Evolutionary conservation across 2,888 invertebrate species (phyloP), one percentile per base, ranked within the genome.

Genomic region (Drosophila cyrtoloma): DNA sequence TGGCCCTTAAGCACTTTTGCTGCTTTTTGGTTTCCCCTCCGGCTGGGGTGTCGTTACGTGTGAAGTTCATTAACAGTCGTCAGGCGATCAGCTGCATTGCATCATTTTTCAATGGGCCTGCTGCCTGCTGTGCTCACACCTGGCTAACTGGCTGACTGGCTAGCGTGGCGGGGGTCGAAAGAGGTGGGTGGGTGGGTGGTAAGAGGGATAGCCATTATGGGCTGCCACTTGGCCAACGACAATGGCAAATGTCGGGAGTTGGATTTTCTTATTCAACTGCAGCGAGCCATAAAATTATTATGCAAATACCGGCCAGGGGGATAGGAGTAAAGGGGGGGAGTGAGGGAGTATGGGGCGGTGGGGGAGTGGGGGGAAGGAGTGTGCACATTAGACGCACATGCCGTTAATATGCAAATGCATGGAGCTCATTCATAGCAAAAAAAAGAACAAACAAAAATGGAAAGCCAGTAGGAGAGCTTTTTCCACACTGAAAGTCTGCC

Each of bases 331-430:
- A 52, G 52, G 53, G 12, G 19, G 5, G 3, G 19, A n/a, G 39
- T 6, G 28, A 1, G n/a, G 16, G 28, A 1, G 30, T 26, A 22
- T 6, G 12, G 0, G 1, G 30, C 5, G 28, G n/a, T 12, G 33
- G 3, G 16, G 12, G 39, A 52, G 1, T 35, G 16, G 42, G 35
- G 30, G 51, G 33, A 22, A 52, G 84, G 77, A 74, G 80, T 75
- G 78, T 74, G 78, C 89, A 86, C 89, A 86, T 86, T 87, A 86
- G 86, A 85, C 85, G 88, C 85, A 89, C 88, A 86, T 78, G 89
- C 86, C 87, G 87, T 87, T 86, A 89, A 89, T 89, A 89, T 86
- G 86, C 86, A 86, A 86, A 86, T 86, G 88, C 84, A 82, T 57
- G 72, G 60, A 66, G 70, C 74, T 77, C 79, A 87, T 84, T 85